Evolutionary conservation across 2,888 invertebrate genomes (phyloP).

Genomic region (Bombylius discolor): DNA sequence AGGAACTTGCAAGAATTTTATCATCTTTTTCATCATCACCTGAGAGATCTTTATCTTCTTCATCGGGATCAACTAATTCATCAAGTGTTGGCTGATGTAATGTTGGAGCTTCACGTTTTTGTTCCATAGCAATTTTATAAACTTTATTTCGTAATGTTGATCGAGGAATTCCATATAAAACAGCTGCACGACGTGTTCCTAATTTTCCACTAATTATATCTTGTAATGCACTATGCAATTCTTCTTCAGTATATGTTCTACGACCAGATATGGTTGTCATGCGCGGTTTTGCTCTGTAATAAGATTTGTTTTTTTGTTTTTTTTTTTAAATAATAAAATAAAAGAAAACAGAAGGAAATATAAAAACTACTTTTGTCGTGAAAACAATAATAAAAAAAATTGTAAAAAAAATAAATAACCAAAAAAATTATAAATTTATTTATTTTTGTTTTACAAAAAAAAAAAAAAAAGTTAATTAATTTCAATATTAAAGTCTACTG

Average conservation of each 20-base stretch:
- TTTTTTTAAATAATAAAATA: constrained; percentile 15
- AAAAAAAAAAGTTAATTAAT: background rate
- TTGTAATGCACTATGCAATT: constrained; percentile 82
- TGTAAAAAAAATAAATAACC: too few relatives aligned
- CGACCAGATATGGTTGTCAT: constrained; percentile 52
- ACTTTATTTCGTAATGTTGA: constrained; percentile 94
- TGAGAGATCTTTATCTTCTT: constrained; percentile 39
- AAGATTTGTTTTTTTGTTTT: too few relatives aligned
- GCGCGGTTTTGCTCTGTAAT: constrained; percentile 53
- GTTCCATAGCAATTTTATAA: constrained; percentile 65
- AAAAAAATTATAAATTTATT: too few relatives aligned
- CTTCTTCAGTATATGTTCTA: constrained; percentile 88
- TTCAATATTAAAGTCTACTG: too few relatives aligned
- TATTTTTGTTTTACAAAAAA: too few relatives aligned
- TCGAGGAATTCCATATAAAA: constrained; percentile 91
- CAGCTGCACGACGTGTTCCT: constrained; percentile 85
- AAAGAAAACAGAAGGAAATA: background rate
- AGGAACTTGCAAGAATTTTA: constrained; percentile 25
- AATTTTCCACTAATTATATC: constrained; percentile 89
- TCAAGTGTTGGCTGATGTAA: constrained; percentile 18
- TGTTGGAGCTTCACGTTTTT: constrained; percentile 46
- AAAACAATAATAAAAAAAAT: too few relatives aligned
- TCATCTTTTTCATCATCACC: constrained; percentile 45
- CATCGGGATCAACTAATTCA: constrained; percentile 21
- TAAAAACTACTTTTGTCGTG: background rate